Evolutionary conservation across 2,888 invertebrate species (phyloP).

Genomic region (Yponomeuta plumbellus): DNA sequence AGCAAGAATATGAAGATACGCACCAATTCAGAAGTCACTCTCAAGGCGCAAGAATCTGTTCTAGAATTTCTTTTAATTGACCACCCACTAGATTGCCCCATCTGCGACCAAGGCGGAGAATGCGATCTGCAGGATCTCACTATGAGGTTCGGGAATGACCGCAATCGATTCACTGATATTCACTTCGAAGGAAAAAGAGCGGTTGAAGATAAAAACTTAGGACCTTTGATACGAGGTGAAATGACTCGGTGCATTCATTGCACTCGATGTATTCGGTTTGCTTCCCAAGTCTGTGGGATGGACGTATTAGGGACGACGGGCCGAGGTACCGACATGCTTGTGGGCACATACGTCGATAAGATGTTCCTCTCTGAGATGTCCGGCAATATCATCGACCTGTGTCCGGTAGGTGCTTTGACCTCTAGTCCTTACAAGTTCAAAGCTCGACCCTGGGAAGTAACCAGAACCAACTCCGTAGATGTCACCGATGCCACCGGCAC

Average conservation of each 20-base stretch:
- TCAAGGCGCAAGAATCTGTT: conserved; percentile 82
- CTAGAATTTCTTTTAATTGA: conserved; percentile 98
- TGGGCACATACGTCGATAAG: conserved; percentile 99
- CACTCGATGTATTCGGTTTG: conserved; percentile 97
- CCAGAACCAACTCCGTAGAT: conserved; percentile 79
- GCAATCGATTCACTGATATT: conserved; percentile 94
- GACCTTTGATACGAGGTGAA: conserved; percentile 96
- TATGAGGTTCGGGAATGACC: conserved; percentile 97
- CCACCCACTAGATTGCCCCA: conserved; percentile 99
- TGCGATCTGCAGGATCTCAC: conserved; percentile 97
- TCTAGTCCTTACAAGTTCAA: conserved; percentile 97
- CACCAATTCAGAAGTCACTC: conserved; percentile 93
- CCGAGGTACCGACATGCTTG: conserved; percentile 95
- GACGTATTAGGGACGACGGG: conserved; percentile 96
- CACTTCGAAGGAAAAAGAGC: conserved; percentile 93
- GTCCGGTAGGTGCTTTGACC: conserved; percentile 98
- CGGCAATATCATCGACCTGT: conserved; percentile 98
- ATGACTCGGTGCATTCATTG: conserved; percentile 99
- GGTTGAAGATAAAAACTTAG: conserved; percentile 97
- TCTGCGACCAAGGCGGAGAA: conserved; percentile 98
- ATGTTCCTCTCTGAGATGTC: conserved; percentile 97
- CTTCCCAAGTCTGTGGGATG: conserved; percentile 97
- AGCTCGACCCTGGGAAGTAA: conserved; percentile 97
- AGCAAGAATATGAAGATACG: conserved; percentile 97
- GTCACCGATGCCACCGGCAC: conserved; percentile 66